Percentiles rank a stretch among this genome's conserved stretches.
phyloP scores from a whole-genome alignment of 2,113 vertebrate genomes.

The Crotalus helleri region DNA sequence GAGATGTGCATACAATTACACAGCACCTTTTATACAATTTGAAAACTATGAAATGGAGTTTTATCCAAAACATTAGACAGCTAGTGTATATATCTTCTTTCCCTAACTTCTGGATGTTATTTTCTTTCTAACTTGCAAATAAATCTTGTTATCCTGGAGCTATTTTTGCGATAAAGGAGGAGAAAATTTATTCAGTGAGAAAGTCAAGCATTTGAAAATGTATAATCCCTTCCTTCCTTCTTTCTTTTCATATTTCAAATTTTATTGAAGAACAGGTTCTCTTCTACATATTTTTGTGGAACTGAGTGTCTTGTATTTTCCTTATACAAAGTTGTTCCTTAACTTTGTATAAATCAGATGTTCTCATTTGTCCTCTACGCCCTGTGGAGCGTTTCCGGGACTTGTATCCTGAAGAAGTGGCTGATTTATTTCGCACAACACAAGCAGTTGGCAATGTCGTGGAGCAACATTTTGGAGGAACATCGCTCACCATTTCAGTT shows the following conservation, averaged over 20 bases:
- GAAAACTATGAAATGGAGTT: neutral
- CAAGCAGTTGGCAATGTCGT: slow-evolving; percentile 81
- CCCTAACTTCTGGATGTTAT: neutral
- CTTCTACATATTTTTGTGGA: neutral
- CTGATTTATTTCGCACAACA: slow-evolving; percentile 76
- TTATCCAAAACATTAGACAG: neutral
- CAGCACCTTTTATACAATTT: neutral
- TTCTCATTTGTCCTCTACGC: slow-evolving; percentile 85
- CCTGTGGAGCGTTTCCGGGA: slow-evolving; percentile 83
- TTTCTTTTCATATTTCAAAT: neutral
- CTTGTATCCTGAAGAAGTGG: slow-evolving; percentile 79
- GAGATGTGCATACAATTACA: neutral
- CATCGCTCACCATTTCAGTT: slow-evolving; percentile 84
- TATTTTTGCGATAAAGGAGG: neutral
- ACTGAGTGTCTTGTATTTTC: neutral
- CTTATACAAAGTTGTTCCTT: slow-evolving; percentile 59
- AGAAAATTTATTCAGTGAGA: neutral
- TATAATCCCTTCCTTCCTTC: neutral
- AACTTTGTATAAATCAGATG: slow-evolving; percentile 73
- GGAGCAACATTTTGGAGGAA: slow-evolving; percentile 82
- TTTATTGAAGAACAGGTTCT: neutral
- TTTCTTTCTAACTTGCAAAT: neutral
- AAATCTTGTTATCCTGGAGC: neutral
- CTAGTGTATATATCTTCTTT: neutral
- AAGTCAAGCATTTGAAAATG: neutral